phyloP scores from a whole-genome alignment of 2,888 invertebrate species.

The Meliscaeva auricollis region DNA sequence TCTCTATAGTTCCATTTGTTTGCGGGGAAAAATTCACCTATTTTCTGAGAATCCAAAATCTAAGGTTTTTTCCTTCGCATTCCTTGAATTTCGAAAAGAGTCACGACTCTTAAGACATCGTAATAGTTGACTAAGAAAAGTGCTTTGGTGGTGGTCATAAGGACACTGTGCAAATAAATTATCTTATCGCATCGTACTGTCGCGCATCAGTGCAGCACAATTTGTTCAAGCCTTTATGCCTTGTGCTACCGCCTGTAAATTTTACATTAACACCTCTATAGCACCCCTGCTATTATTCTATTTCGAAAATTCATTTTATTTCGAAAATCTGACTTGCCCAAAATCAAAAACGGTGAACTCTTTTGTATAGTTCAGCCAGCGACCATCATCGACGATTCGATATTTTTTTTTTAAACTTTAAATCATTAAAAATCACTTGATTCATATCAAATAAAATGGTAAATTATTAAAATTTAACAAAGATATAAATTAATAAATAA shows the following conservation, averaged over 20 bases:
- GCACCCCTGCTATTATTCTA: constrained; percentile 30
- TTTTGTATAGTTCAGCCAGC: constrained; percentile 65
- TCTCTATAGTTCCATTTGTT: too few species aligned
- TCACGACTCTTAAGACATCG: too few species aligned
- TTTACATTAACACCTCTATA: neutral
- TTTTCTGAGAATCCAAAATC: too few species aligned
- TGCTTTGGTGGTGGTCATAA: too few species aligned
- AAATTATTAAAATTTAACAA: constrained; percentile 18
- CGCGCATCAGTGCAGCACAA: too few species aligned
- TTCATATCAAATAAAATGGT: constrained; percentile 70
- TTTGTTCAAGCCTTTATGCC: too few species aligned
- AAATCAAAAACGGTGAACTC: constrained; percentile 59
- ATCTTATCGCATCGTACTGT: too few species aligned
- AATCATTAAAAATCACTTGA: constrained; percentile 21
- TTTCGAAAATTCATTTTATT: constrained; percentile 49
- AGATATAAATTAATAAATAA: neutral
- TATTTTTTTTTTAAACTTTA: constrained; percentile 26
- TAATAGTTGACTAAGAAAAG: too few species aligned
- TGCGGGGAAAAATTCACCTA: too few species aligned
- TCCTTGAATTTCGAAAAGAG: too few species aligned
- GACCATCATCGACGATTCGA: constrained; percentile 56
- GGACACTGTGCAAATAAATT: too few species aligned
- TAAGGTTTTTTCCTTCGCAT: too few species aligned
- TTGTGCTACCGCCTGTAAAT: neutral
- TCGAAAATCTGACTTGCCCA: constrained; percentile 36